phyloP scores from a whole-genome alignment of 2,113 vertebrate genomes.

The Prietella phreatophila region DNA sequence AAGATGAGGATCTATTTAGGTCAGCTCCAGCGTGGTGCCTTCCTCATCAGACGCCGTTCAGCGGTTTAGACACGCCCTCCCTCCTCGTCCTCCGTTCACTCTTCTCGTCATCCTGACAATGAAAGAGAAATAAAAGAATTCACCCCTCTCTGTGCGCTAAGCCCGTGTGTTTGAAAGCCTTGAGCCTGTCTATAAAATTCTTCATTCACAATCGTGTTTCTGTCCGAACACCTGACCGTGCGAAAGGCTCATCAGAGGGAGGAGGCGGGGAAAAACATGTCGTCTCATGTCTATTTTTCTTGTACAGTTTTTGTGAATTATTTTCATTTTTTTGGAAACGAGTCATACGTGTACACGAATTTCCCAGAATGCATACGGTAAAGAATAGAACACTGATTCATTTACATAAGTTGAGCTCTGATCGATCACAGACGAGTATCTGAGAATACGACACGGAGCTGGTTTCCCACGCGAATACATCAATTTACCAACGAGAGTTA shows the following conservation, averaged over 20 bases:
- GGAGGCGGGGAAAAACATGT: background rate
- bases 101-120: background rate
- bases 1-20: constrained; percentile 98
- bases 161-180: background rate
- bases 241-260: too few relatives aligned
- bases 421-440: too few relatives aligned
- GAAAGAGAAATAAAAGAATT: background rate
- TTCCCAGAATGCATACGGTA: background rate
- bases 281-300: background rate
- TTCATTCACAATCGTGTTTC: constrained; percentile 5
- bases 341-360: background rate
- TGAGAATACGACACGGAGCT: background rate
- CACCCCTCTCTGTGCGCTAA: constrained; percentile 20
- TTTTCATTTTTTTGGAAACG: too few relatives aligned
- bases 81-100: background rate
- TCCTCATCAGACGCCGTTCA: constrained; percentile 92
- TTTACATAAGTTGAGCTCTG: background rate
- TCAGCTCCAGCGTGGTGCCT: constrained; percentile 94
- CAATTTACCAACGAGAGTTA: background rate
- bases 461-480: background rate
- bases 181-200: background rate
- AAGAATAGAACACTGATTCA: background rate
- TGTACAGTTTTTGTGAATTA: constrained; percentile 20
- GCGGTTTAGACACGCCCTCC: constrained; percentile 76
- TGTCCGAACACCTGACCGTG: background rate